phyloP scores from a whole-genome alignment of 2,113 vertebrate genomes.

The Petrocephalus microphthalmus region DNA sequence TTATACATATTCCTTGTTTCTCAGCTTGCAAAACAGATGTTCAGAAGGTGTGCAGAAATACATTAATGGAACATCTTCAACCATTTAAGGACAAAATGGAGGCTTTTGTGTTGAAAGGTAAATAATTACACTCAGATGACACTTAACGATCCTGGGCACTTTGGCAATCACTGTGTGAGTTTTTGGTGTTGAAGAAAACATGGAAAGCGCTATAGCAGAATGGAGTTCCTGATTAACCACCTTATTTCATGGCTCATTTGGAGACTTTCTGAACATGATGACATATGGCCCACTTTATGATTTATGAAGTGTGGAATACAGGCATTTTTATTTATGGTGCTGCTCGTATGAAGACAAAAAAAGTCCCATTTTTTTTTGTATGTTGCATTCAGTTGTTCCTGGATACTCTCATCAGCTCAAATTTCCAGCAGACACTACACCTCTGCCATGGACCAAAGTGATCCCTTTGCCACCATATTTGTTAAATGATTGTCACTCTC shows the following conservation, averaged over 20 bases:
- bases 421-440: not conserved
- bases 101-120: conserved; percentile 78
- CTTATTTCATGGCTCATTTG: not conserved
- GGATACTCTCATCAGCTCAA: not conserved
- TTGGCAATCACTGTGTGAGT: not conserved
- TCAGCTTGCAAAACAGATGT: not conserved
- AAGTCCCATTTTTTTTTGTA: not conserved
- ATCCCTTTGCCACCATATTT: not conserved
- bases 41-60: not conserved
- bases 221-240: not conserved
- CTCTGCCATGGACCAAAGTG: not conserved
- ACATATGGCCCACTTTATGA: not conserved
- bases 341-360: not conserved
- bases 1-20: not conserved
- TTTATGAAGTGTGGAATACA: not conserved
- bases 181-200: not conserved
- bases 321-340: not conserved
- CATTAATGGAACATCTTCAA: not conserved
- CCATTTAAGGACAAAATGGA: conserved; percentile 41
- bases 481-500: not conserved
- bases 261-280: not conserved
- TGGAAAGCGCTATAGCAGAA: not conserved
- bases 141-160: not conserved
- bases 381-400: not conserved
- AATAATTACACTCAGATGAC: conserved; percentile 22